Conservation (phyloP, 1,140 invertebrate species). For the Drosophila dunni region DNA sequence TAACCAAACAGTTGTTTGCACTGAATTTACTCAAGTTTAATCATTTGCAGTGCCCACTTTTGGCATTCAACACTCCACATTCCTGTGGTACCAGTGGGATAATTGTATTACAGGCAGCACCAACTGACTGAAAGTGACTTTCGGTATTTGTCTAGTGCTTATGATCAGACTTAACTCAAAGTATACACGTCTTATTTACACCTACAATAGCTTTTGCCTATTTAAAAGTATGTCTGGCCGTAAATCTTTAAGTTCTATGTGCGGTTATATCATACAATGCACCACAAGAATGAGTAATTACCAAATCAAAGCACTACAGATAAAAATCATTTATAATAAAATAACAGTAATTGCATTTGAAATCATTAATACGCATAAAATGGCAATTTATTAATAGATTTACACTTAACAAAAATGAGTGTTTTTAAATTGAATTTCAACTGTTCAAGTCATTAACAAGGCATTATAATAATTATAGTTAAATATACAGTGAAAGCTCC, state of each 20-base stretch:
- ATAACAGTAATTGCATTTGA: too few relatives aligned
- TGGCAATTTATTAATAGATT: too few relatives aligned
- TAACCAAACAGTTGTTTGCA: slow-evolving; percentile 22
- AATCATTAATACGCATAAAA: too few relatives aligned
- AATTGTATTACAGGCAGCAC: slow-evolving; percentile 33
- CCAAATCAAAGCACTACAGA: too few relatives aligned
- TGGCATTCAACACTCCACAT: neutral
- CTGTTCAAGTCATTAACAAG: too few relatives aligned
- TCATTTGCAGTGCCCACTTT: slow-evolving; percentile 15
- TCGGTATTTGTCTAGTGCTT: slow-evolving; percentile 17
- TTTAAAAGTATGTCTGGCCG: neutral
- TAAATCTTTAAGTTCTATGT: neutral
- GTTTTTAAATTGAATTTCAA: too few relatives aligned
- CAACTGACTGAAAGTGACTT: neutral
- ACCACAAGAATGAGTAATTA: too few relatives aligned
- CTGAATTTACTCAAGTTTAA: slow-evolving; percentile 36
- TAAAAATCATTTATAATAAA: too few relatives aligned
- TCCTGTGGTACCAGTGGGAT: slow-evolving; percentile 5
- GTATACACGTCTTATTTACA: neutral
- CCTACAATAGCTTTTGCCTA: neutral
- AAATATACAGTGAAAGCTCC: too few relatives aligned
- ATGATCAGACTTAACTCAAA: slow-evolving; percentile 16
- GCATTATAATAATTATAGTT: too few relatives aligned
- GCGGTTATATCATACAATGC: too few relatives aligned
- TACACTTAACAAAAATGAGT: too few relatives aligned